A percentile compares a stretch with the other conserved stretches of the same genome.
phyloP scores from a whole-genome alignment of 2,888 invertebrate species.

The Diarsia brunnea region DNA sequence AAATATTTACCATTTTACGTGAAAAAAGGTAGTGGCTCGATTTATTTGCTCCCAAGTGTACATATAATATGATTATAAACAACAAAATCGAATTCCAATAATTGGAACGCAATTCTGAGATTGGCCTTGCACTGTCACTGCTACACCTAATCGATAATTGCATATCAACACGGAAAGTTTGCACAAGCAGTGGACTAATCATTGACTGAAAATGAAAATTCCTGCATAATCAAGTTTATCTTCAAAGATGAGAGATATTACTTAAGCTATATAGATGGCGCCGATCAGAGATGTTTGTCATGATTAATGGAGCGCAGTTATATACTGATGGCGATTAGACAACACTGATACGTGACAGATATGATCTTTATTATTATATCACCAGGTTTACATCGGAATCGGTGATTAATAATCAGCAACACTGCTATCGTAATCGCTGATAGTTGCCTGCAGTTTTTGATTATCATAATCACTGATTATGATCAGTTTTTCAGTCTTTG shows the following conservation, averaged over 20 bases:
- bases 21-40: too few relatives aligned
- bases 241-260: constrained; percentile 32
- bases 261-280: constrained; percentile 39
- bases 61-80: not conserved
- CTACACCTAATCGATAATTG: constrained; percentile 26
- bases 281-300: constrained; percentile 44
- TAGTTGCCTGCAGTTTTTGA: constrained; percentile 18
- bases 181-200: constrained; percentile 1
- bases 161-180: constrained; percentile 26
- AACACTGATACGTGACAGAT: constrained; percentile 39
- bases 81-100: not conserved
- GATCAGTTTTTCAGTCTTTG: constrained; percentile 5
- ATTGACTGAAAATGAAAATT: constrained; percentile 28
- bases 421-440: constrained; percentile 44
- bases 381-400: constrained; percentile 37
- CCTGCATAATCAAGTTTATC: constrained; percentile 32
- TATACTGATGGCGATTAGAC: constrained; percentile 54
- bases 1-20: too few relatives aligned
- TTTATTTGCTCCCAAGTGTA: too few relatives aligned
- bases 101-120: not conserved
- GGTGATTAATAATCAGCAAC: constrained; percentile 37
- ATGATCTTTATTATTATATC: constrained; percentile 44
- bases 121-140: not conserved
- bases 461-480: constrained; percentile 29
- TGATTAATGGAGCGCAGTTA: constrained; percentile 40